Percentiles rank a stretch among this genome's conserved stretches.
phyloP scores from a whole-genome alignment of 1,140 invertebrate genomes.

The Linepithema humile region DNA sequence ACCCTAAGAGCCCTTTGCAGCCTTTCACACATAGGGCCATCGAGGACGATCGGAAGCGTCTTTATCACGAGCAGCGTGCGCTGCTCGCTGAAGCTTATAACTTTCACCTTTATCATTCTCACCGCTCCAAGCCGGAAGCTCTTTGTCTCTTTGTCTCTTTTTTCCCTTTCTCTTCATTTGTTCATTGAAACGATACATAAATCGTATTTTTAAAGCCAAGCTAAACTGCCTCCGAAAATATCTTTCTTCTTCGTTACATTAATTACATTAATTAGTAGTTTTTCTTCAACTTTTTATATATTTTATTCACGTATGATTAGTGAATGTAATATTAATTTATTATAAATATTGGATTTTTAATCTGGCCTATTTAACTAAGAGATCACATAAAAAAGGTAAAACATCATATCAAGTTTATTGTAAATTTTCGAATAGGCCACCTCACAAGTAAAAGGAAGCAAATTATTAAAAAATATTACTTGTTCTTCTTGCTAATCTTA shows the following conservation, averaged over 20 bases:
- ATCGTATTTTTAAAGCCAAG: conserved; percentile 55
- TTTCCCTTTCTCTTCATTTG: conserved; percentile 5
- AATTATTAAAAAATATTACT: neutral
- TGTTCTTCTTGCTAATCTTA: too few species aligned
- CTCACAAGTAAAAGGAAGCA: neutral
- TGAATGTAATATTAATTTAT: neutral
- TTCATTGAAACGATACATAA: conserved; percentile 26
- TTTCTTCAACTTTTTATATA: neutral
- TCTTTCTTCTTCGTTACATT: neutral
- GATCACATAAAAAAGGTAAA: neutral
- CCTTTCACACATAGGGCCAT: conserved; percentile 23
- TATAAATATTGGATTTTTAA: neutral
- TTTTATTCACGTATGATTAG: neutral
- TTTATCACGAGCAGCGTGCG: conserved; percentile 7
- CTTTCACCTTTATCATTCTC: conserved; percentile 55
- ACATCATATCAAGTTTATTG: neutral
- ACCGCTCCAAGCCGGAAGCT: conserved; percentile 18
- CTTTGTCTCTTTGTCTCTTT: conserved; percentile 56
- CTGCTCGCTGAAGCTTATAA: conserved; percentile 48
- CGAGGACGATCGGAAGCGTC: conserved; percentile 45
- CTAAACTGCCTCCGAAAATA: conserved; percentile 12
- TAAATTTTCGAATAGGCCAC: neutral
- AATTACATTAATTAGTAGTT: neutral
- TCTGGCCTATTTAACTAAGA: neutral
- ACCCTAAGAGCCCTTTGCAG: conserved; percentile 32